phyloP scores from a whole-genome alignment of 1,140 invertebrate species.

The Pararge aegeria region DNA sequence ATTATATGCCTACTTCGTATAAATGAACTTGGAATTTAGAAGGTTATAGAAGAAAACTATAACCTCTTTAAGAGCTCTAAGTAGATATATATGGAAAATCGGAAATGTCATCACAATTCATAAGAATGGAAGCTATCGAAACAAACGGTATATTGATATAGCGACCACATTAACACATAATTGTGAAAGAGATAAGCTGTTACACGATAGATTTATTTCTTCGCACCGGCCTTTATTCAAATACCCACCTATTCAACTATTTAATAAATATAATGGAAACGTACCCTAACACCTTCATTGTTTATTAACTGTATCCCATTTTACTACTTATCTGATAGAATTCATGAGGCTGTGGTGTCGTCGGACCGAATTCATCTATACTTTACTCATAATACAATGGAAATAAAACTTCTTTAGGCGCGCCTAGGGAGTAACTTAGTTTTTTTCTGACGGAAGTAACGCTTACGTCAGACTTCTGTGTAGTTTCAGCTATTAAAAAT shows the following conservation, averaged over 20 bases:
- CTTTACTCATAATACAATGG: too few species aligned
- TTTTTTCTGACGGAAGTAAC: too few species aligned
- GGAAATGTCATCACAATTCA: constrained; percentile 5
- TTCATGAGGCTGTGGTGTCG: not conserved
- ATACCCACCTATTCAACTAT: constrained; percentile 20
- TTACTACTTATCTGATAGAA: constrained; percentile 4
- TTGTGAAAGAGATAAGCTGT: constrained; percentile 33
- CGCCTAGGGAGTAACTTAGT: too few species aligned
- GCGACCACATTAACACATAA: constrained; percentile 37
- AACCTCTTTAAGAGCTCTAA: too few species aligned
- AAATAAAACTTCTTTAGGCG: too few species aligned
- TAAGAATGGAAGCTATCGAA: constrained; percentile 22
- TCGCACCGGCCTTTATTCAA: constrained; percentile 28
- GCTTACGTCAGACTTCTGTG: too few species aligned
- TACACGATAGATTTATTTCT: constrained; percentile 38
- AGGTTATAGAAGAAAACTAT: too few species aligned
- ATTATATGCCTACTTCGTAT: too few species aligned
- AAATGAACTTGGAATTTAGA: too few species aligned
- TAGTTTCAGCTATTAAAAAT: too few species aligned
- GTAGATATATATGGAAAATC: not conserved
- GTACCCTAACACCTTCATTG: constrained; percentile 12
- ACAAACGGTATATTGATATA: constrained; percentile 27
- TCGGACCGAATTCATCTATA: too few species aligned
- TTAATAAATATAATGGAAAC: constrained; percentile 14
- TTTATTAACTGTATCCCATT: constrained; percentile 21